phyloP scores from a whole-genome alignment of 2,113 vertebrate species.

The Lagopus leucura region DNA sequence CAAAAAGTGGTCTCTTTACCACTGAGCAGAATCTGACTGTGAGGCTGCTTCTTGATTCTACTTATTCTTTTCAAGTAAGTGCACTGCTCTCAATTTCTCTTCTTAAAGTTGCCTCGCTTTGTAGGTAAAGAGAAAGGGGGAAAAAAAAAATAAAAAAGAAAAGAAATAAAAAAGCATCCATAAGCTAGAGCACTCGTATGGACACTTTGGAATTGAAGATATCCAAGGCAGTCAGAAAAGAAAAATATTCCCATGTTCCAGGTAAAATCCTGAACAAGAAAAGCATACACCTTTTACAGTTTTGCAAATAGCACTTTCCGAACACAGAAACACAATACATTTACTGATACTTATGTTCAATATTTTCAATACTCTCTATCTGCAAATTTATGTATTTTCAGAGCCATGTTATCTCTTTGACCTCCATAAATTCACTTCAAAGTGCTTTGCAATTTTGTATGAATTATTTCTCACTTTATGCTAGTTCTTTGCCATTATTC shows the following conservation, averaged over 20 bases:
- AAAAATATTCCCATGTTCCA: background rate
- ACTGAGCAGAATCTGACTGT: background rate
- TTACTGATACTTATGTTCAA: background rate
- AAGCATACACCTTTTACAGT: rapidly evolving
- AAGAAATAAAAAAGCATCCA: background rate
- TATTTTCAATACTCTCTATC: background rate
- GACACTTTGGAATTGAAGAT: background rate
- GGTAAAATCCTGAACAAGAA: background rate
- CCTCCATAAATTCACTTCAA: background rate
- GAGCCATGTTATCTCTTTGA: background rate
- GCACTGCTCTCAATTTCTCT: background rate
- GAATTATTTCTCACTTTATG: background rate
- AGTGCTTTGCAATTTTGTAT: background rate
- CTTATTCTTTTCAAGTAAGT: background rate
- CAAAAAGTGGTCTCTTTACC: background rate
- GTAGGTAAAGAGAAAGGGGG: background rate
- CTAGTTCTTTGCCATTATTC: background rate
- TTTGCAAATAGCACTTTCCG: background rate
- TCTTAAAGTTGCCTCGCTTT: background rate
- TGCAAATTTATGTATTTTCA: background rate
- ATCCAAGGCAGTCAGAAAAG: background rate
- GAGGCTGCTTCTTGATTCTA: background rate
- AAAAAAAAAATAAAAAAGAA: background rate
- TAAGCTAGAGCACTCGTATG: background rate
- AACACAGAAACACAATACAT: background rate